Base-by-base conservation (phyloP, 35 echinoderm and acorn worm genomes). In the Strongylocentrotus purpuratus region DNA sequence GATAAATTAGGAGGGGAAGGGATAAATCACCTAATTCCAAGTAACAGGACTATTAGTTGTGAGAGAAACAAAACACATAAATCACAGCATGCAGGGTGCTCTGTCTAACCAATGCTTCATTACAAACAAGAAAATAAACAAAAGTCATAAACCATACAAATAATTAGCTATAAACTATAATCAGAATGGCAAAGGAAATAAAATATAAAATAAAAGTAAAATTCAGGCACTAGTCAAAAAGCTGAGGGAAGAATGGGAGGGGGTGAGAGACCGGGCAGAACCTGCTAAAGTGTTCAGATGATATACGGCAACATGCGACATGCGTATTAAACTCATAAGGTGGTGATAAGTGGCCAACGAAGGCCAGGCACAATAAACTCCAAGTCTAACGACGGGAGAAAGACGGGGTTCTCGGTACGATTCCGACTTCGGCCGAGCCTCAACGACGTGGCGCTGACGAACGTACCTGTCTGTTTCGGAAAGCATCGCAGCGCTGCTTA, bases 401-500 rank as follows among this genome's bases (percentile, higher is more conserved):
- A 25, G 20, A 22, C 65, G n/a, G 65, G 65, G 20, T 78, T 0
- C 35, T n/a, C 65, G 2, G 65, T 78, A 78, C 65, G 65, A 78
- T 78, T 78, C 65, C 65, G 25, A 78, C 65, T 78, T 22, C 65
- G 25, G 7, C 65, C 22, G 28, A 71, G 20, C 65, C 22, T 5
- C 65, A 4, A 78, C 61, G 20, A 88, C 87, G 45, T 5, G 32
- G 31, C 32, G 5, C 18, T 4, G 32, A 89, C 31, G 87, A 89
- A 93, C 91, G 91, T 96, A 96, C 95, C 95, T 96, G 95, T 87
- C 93, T 92, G 46, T 94, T 92, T 55, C 95, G 33, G 46, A 94
- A 96, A 32, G 71, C 85, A 55, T 96, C 95, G 78, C 92, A 96
- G 15, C 95, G 95, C 86, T 96, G 95, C 86, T 96, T 96, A 61